Evolutionary conservation across 2,113 vertebrate species (phyloP).

Genomic region (Poeciliopsis prolifica): DNA sequence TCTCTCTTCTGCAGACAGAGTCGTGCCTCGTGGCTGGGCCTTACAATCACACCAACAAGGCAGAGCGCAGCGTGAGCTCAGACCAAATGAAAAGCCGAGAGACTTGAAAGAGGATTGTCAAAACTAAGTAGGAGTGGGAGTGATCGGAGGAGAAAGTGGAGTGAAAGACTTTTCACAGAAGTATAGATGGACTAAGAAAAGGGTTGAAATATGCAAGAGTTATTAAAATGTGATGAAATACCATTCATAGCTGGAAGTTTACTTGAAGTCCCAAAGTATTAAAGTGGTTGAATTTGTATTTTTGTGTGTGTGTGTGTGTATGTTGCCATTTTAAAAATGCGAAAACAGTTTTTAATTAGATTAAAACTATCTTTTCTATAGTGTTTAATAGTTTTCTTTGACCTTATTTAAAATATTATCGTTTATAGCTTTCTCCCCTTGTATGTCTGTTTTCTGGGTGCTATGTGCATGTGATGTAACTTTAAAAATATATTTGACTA

Average conservation of each 20-base stretch:
- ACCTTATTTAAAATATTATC: neutral
- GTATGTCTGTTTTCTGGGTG: neutral
- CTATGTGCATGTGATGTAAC: neutral
- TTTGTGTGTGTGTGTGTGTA: too few species aligned
- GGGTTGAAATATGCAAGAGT: neutral
- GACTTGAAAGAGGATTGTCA: conserved; percentile 45
- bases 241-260: neutral
- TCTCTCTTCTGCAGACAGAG: conserved; percentile 18
- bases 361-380: neutral
- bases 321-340: too few species aligned
- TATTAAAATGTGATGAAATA: conserved; percentile 12
- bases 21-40: conserved; percentile 38
- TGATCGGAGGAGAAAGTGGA: neutral
- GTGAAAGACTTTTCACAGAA: conserved; percentile 7
- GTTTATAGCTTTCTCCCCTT: neutral
- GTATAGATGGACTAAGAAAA: neutral
- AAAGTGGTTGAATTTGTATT: neutral
- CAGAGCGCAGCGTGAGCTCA: conserved; percentile 34
- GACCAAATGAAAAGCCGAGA: conserved; percentile 36
- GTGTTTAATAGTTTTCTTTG: neutral
- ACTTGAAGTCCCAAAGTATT: neutral
- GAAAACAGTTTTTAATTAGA: too few species aligned
- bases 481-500: neutral
- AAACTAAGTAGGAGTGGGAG: conserved; percentile 22
- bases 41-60: conserved; percentile 42